Percentiles rank a stretch among this genome's conserved stretches.
Evolutionary conservation across 1,140 invertebrate genomes (phyloP).

Genomic region (Micrasema longulum): DNA sequence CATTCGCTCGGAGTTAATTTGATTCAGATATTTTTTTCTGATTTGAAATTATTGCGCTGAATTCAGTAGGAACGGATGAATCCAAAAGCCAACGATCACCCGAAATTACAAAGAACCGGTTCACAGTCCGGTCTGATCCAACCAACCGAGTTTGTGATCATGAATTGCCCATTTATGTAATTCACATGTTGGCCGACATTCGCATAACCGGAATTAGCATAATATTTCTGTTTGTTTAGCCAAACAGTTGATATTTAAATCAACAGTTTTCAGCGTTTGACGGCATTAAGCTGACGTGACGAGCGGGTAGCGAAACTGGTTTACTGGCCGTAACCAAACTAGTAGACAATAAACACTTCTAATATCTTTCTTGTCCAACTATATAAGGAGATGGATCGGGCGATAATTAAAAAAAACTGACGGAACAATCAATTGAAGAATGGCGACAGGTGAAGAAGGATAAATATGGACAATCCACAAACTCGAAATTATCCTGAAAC

Average conservation of each 20-base stretch:
- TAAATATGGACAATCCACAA: too few relatives aligned
- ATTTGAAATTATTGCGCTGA: too few relatives aligned
- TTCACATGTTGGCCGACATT: constrained; percentile 14
- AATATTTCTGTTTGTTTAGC: constrained; percentile 24
- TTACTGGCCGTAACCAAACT: background rate
- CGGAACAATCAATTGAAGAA: too few relatives aligned
- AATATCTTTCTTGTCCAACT: constrained; percentile 6
- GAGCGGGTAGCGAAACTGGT: background rate
- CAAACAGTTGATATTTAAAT: constrained; percentile 22
- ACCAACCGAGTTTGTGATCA: background rate
- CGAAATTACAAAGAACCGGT: too few relatives aligned
- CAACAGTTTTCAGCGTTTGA: constrained; percentile 8
- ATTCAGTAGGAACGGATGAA: too few relatives aligned
- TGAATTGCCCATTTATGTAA: constrained; percentile 8
- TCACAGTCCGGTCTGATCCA: background rate
- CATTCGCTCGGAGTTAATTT: too few relatives aligned
- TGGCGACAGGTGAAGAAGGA: too few relatives aligned
- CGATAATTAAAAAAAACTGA: too few relatives aligned
- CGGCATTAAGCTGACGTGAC: background rate
- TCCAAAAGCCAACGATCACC: too few relatives aligned
- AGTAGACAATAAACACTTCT: constrained; percentile 4
- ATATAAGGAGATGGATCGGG: background rate
- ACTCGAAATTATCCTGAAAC: too few relatives aligned
- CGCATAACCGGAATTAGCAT: background rate
- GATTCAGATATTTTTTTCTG: too few relatives aligned